Evolutionary conservation across 2,797 vertebrate species (phyloP), one percentile per base, ranked within the genome.

Genomic region (Anabacerthia variegaticeps): DNA sequence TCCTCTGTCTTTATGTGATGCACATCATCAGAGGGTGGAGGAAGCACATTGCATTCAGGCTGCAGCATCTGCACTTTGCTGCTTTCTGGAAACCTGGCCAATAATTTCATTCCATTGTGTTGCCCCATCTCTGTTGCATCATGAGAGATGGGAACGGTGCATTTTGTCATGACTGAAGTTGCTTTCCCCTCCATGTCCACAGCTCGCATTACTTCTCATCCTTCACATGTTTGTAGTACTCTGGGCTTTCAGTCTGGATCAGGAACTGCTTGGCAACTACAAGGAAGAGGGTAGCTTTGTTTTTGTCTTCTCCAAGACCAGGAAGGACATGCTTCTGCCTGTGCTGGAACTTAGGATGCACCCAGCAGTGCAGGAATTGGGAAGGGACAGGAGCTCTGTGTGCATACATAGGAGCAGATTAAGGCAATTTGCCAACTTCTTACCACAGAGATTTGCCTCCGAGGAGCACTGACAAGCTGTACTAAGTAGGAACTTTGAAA

Each of bases 141-240:
- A 12, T 1, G 12, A 66, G 61, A 22, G 20, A 23, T 23, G n/a
- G 19, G 26, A 59, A 18, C 6, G 7, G 43, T 46, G 16, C 36
- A 10, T 68, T 93, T 93, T 56, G 43, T 55, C 52, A 8, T 4
- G 18, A 34, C 5, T 17, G 14, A 61, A 44, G 37, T 49, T 39
- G 8, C 48, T 89, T 85, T 76, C 12, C 9, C 18, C 14, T 74
- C 37, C 23, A 0, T 9, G 0, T 54, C n/a, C 27, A 2, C 24
- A 23, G 9, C 7, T 86, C 27, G 28, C 0, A 0, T 62, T 67
- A 19, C 15, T 32, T 85, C 34, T 39, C 14, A 11, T 37, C n/a
- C 12, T 77, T 32, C 44, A 2, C 12, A 28, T 6, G 22, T 39
- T 56, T 2, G 1, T 26, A 44, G 36, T n/a, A 21, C 39, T 58